A percentile compares a stretch with the other conserved stretches of the same genome.
These are phyloP conservation scores for Apis cerana DNA, from an alignment of 1,140 invertebrate genomes.

Conservation along the genomic window DNA sequence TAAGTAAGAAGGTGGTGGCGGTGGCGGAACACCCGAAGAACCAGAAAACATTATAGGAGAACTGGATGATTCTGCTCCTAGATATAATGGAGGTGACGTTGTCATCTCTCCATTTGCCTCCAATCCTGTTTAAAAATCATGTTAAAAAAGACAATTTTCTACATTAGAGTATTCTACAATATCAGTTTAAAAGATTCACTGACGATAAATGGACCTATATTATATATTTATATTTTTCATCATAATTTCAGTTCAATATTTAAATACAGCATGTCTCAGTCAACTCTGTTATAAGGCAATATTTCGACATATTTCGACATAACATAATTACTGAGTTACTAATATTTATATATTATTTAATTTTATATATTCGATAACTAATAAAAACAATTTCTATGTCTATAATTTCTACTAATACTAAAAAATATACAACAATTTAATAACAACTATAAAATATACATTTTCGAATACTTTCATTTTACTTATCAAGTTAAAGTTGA, in stretches of 20 bases:
- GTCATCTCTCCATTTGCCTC: slow-evolving; percentile 79
- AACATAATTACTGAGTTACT: too few relatives aligned
- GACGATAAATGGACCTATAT: slow-evolving; percentile 7
- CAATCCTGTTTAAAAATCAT: slow-evolving; percentile 77
- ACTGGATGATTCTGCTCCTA: slow-evolving; percentile 79
- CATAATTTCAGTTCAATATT: neutral
- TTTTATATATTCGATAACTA: neutral
- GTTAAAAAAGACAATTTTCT: slow-evolving; percentile 51
- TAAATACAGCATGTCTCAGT: neutral
- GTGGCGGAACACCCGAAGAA: slow-evolving; percentile 75
- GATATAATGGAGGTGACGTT: slow-evolving; percentile 79
- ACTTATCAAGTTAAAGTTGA: slow-evolving; percentile 1
- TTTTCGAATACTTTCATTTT: neutral
- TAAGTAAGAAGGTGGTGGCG: slow-evolving; percentile 80
- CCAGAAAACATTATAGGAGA: slow-evolving; percentile 80
- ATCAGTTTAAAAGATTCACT: slow-evolving; percentile 12
- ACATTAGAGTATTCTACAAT: neutral
- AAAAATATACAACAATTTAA: neutral
- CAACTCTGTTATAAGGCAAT: too few relatives aligned
- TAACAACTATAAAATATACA: neutral
- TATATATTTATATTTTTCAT: neutral
- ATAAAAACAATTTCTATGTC: neutral
- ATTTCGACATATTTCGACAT: too few relatives aligned
- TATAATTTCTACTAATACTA: slow-evolving; percentile 9
- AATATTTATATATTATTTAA: too few relatives aligned